These are phyloP conservation scores for Pseudorasbora parva DNA, from an alignment of 2,113 vertebrate species.

Conservation along the genomic window DNA sequence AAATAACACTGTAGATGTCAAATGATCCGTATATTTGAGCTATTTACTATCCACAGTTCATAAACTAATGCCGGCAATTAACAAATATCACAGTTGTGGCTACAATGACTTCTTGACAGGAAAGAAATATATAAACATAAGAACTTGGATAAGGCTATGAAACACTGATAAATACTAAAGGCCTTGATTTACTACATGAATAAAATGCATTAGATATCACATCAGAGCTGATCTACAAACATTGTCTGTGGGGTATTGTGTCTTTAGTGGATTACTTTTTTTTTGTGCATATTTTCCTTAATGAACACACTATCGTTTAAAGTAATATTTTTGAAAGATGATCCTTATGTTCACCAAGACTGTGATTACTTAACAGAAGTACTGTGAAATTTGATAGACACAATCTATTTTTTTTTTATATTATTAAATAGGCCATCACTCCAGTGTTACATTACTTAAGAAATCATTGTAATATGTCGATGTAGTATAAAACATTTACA, in stretches of 20 bases:
- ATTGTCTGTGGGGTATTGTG: not conserved
- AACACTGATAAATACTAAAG: not conserved
- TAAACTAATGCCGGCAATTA: not conserved
- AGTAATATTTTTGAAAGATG: not conserved
- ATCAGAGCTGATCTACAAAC: too few species aligned
- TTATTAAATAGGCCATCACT: not conserved
- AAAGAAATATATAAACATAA: not conserved
- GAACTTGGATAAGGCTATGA: not conserved
- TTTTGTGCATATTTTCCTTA: not conserved
- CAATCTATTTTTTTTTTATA: not conserved
- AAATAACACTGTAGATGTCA: slow-evolving; percentile 25
- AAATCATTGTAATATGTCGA: too few species aligned
- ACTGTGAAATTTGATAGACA: too few species aligned
- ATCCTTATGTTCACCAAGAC: not conserved
- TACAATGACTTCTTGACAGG: not conserved
- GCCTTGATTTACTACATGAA: not conserved
- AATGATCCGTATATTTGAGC: not conserved
- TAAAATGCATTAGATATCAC: not conserved
- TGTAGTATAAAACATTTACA: too few species aligned
- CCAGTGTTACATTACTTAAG: too few species aligned
- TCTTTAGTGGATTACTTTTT: not conserved
- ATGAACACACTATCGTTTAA: not conserved
- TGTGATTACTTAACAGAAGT: not conserved
- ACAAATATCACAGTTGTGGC: not conserved
- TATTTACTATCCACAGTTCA: not conserved